Base-by-base conservation (phyloP, 2,888 invertebrate species). In the Stenotaenia linearis region DNA sequence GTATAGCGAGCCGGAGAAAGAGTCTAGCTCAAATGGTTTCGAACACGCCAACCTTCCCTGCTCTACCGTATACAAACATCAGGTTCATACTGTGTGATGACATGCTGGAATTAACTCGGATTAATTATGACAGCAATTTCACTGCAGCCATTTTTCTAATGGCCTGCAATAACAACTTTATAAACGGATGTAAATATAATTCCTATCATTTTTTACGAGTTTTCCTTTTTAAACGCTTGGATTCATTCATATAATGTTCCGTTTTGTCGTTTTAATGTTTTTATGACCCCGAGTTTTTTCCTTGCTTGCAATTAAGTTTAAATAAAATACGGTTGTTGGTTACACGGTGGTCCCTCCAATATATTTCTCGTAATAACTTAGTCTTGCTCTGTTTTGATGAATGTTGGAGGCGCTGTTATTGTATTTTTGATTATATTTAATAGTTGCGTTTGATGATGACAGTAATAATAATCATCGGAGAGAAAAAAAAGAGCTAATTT, bases 61-160 rank as follows among this genome's bases (percentile, higher is more conserved):
- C 7, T 7, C 1, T n/a, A 6, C 69, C 10, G 69, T 69, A 25
- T 69, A 69, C 15, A 28, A 69, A 12, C 25, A 69, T 25, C 69
- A 69, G 69, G 23, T 28, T 69, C 69, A 28, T 69, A 69, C 69
- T 28, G 69, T 69, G 69, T 69, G 69, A 69, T 69, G 69, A 69
- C 69, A 69, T 69, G 69, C 25, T 12, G 25, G 69, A 69, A 69
- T 69, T 69, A 69, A 69, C 28, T 69, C 25, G 69, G 69, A 69
- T 69, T 69, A 69, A 69, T 69, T 69, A 69, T 69, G 69, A 69
- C 69, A 69, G 69, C 69, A 69, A 69, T 69, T 69, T 69, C n/a
- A 69, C 25, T 69, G 69, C 69, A 12, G 18, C 25, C 28, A 69
- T 69, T 69, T 69, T 69, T 69, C 25, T 69, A 69, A 69, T 69